These are phyloP conservation scores for Coptotermes formosanus DNA, from an alignment of 1,140 invertebrate genomes.

Conservation along the genomic window DNA sequence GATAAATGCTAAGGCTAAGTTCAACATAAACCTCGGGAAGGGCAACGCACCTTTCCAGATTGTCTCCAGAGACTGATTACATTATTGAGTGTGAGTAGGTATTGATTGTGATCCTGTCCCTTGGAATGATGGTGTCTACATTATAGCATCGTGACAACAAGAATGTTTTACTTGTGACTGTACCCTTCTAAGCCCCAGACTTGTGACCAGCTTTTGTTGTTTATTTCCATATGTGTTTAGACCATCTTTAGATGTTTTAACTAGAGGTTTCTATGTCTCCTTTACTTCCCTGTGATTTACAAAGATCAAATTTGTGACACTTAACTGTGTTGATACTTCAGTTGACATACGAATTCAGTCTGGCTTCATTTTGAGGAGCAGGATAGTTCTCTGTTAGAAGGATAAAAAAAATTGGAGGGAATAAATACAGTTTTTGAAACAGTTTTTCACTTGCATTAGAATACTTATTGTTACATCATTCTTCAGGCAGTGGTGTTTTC, in stretches of 20 bases:
- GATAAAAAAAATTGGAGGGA: no score
- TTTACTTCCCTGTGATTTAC: neutral
- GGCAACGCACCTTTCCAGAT: conserved; percentile 35
- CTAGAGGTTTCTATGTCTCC: neutral
- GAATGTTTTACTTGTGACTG: no score
- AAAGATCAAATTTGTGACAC: neutral
- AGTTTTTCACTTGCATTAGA: neutral
- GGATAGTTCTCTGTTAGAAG: no score
- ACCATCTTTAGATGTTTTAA: neutral
- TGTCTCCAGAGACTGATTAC: conserved; percentile 31
- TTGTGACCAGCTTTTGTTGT: neutral
- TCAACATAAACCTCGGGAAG: conserved; percentile 35
- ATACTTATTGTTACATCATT: neutral
- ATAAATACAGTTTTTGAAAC: no score
- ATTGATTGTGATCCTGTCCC: neutral
- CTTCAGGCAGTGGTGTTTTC: neutral
- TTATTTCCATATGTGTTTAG: neutral
- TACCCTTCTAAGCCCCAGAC: no score
- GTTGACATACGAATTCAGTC: neutral
- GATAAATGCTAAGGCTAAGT: conserved; percentile 36
- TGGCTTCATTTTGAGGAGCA: no score
- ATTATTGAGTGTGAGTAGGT: conserved; percentile 31
- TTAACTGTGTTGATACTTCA: neutral
- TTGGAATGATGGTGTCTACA: conserved; percentile 1
- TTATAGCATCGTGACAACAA: no score